Conservation (phyloP, 2,888 invertebrate species). For the Lasioglossum oenotherae region DNA sequence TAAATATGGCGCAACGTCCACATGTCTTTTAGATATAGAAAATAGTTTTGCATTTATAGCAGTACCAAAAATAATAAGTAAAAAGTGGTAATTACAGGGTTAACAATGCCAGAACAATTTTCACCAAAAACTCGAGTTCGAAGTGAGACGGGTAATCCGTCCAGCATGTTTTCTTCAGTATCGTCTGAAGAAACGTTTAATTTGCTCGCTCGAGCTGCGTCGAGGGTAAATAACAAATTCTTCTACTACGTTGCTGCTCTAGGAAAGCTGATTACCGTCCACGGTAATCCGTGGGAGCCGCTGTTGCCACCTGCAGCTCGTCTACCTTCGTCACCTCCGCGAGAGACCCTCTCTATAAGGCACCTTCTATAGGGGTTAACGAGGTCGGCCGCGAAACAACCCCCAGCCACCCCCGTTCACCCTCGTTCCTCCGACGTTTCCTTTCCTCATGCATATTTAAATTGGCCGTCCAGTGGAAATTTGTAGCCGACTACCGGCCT, state of each 20-base stretch:
- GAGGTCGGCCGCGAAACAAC: slow-evolving; percentile 73
- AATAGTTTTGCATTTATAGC: neutral
- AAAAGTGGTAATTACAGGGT: neutral
- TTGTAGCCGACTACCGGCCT: slow-evolving; percentile 54
- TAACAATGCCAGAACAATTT: neutral
- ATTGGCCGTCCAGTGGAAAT: slow-evolving; percentile 72
- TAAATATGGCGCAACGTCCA: too few relatives aligned
- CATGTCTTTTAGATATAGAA: too few relatives aligned
- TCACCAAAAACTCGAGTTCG: neutral
- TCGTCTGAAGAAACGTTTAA: slow-evolving; percentile 9
- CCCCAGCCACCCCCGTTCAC: slow-evolving; percentile 55
- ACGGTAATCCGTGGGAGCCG: slow-evolving; percentile 53
- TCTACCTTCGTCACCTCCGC: slow-evolving; percentile 51
- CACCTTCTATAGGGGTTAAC: slow-evolving; percentile 68
- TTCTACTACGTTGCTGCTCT: slow-evolving; percentile 23
- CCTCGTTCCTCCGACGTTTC: slow-evolving; percentile 24
- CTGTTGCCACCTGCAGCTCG: slow-evolving; percentile 55
- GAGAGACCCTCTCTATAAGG: slow-evolving; percentile 31
- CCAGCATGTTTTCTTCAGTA: neutral
- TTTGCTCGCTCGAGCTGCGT: neutral
- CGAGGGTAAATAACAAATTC: slow-evolving; percentile 12
- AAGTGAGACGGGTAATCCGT: neutral
- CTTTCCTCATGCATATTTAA: slow-evolving; percentile 76
- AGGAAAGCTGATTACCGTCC: slow-evolving; percentile 69
- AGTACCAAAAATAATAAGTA: neutral